Conservation (phyloP, 2,113 vertebrate genomes). For the Nannobrachium achirus region DNA sequence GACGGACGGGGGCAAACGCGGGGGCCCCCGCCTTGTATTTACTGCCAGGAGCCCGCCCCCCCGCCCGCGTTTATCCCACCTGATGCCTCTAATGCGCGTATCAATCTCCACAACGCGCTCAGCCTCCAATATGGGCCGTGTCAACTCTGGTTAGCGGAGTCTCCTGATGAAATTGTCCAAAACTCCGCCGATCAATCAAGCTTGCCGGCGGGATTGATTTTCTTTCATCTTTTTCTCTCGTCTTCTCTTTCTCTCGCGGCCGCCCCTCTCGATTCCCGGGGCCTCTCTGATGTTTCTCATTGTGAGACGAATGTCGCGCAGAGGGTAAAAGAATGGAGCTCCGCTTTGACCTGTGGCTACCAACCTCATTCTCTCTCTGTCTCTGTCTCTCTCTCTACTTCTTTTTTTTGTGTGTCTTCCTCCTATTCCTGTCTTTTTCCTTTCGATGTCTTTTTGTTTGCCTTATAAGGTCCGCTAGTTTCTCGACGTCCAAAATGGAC, state of each 20-base stretch:
- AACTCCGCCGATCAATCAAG: constrained; percentile 79
- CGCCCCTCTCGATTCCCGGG: constrained; percentile 48
- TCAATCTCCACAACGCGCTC: constrained; percentile 72
- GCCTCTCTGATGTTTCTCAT: constrained; percentile 54
- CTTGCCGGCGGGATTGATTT: constrained; percentile 70
- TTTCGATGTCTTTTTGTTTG: not conserved
- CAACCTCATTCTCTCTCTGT: constrained; percentile 9
- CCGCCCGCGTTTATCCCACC: constrained; percentile 64
- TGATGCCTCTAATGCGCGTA: constrained; percentile 74
- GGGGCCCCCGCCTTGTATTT: constrained; percentile 60
- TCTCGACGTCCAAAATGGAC: too few species aligned
- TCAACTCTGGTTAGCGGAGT: constrained; percentile 77
- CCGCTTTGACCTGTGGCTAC: constrained; percentile 41
- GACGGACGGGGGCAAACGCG: constrained; percentile 6
- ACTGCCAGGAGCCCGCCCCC: constrained; percentile 40
- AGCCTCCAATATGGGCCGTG: constrained; percentile 75
- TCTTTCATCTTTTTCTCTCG: constrained; percentile 70
- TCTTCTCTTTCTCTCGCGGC: constrained; percentile 68
- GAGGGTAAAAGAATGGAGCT: constrained; percentile 51
- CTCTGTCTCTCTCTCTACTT: constrained; percentile 11
- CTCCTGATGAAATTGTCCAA: constrained; percentile 80
- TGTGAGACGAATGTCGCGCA: constrained; percentile 60
- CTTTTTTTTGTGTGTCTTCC: not conserved
- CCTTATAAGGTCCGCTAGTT: not conserved
- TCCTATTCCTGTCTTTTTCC: constrained; percentile 7